Base-by-base conservation (phyloP, 92 coral and sea anemone species). In the Palythoa heliodiscus region DNA sequence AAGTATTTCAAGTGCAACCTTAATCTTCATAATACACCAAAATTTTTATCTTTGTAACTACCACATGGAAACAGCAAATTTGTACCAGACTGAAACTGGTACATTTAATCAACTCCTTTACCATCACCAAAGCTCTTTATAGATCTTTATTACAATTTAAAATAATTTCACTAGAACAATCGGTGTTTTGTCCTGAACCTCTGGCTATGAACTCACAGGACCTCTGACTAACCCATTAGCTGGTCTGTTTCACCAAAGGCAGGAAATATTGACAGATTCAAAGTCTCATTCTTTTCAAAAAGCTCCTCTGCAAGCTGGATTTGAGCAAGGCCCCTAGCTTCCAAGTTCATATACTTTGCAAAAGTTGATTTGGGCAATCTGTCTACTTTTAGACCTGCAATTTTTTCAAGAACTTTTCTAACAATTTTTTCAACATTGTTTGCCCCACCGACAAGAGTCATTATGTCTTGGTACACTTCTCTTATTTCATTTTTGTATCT, bases 321-420 rank as follows among this genome's bases (percentile, higher is more conserved):
- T 81, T 84, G 87, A 11, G 87, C 87, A 54, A 73, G 78, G 20
- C 82, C 75, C 58, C 86, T 71, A 55, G 75, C 88, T 35, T 43
- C 88, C 69, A 85, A 63, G 61, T 61, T 73, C 88, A 73, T 85
- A 61, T 85, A 85, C 35, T 85, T 85, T 24, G 88, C 88, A 85
- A 85, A 85, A 5, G 54, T 71, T 71, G 75, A 29, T 71, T 71
- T 37, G 75, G 75, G 75, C 20, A 71, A 29, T 43, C 75, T 71
- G 48, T 29, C 75, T 12, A 71, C 75, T 43, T 71, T 38, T 24
- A 72, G 54, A 43, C 77, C 77, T 19, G 50, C 58, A 73, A n/a
- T 20, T 47, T 73, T 73, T n/a, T 73, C 58, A 47, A 73, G 58
- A 4, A 73, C 77, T 19, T 73, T 22, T 47, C 57, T 73, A 12